Evolutionary conservation across 2,888 invertebrate species (phyloP).

Genomic region (Pecten maximus): DNA sequence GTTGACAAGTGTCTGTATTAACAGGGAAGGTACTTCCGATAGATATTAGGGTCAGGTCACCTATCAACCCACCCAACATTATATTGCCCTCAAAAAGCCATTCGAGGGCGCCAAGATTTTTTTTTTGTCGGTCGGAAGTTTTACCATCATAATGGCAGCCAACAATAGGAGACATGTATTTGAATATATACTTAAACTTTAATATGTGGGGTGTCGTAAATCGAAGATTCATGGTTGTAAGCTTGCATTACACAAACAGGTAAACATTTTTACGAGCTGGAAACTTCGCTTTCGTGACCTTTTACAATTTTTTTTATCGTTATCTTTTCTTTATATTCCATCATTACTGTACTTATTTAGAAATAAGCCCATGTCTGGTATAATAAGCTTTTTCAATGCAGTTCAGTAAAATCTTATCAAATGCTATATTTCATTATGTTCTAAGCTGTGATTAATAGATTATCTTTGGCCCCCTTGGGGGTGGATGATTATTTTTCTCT

Average conservation of each 20-base stretch:
- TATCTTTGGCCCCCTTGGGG: too few relatives aligned
- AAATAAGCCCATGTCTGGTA: too few relatives aligned
- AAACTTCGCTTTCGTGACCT: too few relatives aligned
- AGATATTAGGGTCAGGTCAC: background rate
- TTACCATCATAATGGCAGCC: background rate
- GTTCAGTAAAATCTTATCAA: too few relatives aligned
- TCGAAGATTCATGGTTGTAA: background rate
- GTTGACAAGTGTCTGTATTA: constrained; percentile 29
- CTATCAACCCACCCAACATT: background rate
- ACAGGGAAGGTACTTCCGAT: background rate
- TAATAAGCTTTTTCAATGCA: too few relatives aligned
- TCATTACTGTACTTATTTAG: too few relatives aligned
- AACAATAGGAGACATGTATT: background rate
- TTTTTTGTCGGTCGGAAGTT: background rate
- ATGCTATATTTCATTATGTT: too few relatives aligned
- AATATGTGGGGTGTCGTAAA: background rate
- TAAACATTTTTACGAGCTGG: background rate
- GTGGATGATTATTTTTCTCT: too few relatives aligned
- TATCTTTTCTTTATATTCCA: too few relatives aligned
- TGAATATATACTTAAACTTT: background rate
- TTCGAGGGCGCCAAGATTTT: background rate
- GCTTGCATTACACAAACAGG: background rate
- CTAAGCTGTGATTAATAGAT: too few relatives aligned
- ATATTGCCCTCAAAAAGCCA: background rate
- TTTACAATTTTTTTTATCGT: too few relatives aligned